Base-by-base conservation (phyloP, 2,888 invertebrate species). In the Netelia fuscicornis region DNA sequence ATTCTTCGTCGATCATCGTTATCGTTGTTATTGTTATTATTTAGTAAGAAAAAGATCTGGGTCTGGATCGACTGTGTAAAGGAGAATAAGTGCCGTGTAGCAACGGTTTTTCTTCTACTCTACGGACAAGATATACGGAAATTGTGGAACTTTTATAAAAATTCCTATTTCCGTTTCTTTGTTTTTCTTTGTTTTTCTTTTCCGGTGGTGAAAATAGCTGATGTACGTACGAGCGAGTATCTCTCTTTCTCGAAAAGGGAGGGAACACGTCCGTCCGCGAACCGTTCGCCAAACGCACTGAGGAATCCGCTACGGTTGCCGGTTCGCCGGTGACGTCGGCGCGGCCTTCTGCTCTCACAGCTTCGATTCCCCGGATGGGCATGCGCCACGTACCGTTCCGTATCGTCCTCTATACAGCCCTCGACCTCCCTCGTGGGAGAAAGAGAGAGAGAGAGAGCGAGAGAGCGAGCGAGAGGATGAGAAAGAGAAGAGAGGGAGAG, bases 231-330 rank as follows among this genome's bases (percentile, higher is more conserved):
- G 74, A 78, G 78, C 11, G 48, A 48, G 10, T 13, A 48, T 48
- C 10, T 13, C 11, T 48, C 13, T 10, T 80, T 87, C 85, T 71
- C 86, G 68, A 62, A 60, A 70, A 54, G 79, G 84, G 65, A 84
- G 83, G 81, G 86, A 83, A 90, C 91, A 92, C 92, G 93, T 93
- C 93, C 92, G 93, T 91, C 90, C 93, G 91, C 93, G 91, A 92
- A 92, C 91, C 91, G 92, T 93, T 93, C 93, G 91, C 93, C 92
- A 92, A 93, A 92, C 92, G 92, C 92, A 93, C 93, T 93, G 92
- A 93, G 91, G 89, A 90, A 89, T 90, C 91, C 89, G 90, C 91
- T 88, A 89, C 90, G 84, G 81, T 76, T 78, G 84, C 83, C 86
- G 89, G 92, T 93, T 92, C 91, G 90, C 91, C 92, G 92, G 90